Evolutionary conservation across 2,113 vertebrate genomes (phyloP), one percentile per base, ranked within the genome.

Genomic region (Megalops atlanticus): DNA sequence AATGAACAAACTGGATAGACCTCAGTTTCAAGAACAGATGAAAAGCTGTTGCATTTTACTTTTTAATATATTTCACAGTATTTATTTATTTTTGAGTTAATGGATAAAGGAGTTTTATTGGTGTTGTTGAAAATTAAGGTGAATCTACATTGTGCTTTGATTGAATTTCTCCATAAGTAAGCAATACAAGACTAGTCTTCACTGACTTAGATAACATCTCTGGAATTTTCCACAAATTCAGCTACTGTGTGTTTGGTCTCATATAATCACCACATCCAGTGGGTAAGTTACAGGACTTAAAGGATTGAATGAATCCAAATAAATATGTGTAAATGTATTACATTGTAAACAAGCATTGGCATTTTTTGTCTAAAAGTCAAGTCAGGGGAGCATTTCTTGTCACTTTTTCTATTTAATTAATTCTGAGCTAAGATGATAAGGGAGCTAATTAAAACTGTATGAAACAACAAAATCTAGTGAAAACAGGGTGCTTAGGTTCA

Each of bases 381-480:
- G 35, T 33, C 39, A 39, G 14, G 15, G 18, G 41, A 5, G 16
- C 39, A 1, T 74, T n/a, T 14, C 8, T 11, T 43, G 73, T n/a
- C 73, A 74, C 38, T 45, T 21, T 45, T 7, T 74, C 41, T 74
- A 69, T 21, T 69, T 21, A 74, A 74, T 74, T 74, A 74, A 74
- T 74, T 74, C n/a, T 45, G 41, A 38, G 10, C 73, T 36, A 43
- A 74, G 27, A 36, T 74, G 40, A 45, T 27, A 40, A 74, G 41
- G 36, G 39, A 21, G 70, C 12, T 73, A 73, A 73, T 73, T 73
- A 73, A 73, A 40, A 72, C 33, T n/a, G n/a, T n/a, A n/a, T n/a
- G n/a, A n/a, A 69, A 38, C 16, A 35, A 73, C 14, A 15, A 73
- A 31, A 64, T 27, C 58, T 27, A 64, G 58, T 10, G 31, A 31